Conservation (phyloP, 1,140 invertebrate species). For the Drosophila pandora region DNA sequence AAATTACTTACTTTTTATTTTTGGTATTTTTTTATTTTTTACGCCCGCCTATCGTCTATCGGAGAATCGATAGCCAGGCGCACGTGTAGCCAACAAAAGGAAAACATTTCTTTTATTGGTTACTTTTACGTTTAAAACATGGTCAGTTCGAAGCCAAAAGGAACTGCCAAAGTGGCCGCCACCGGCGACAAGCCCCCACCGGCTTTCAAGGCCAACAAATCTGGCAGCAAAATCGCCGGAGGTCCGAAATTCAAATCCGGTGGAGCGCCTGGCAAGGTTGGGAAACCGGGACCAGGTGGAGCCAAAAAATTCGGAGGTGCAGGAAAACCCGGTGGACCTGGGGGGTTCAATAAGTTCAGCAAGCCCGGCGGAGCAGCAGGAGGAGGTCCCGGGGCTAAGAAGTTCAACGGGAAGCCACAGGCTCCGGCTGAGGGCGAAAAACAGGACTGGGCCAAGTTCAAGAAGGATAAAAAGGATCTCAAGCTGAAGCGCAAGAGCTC, state of each 20-base stretch:
- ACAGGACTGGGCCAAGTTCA: constrained; percentile 89
- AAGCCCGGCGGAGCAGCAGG: not conserved
- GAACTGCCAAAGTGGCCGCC: constrained; percentile 24
- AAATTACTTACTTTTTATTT: not conserved
- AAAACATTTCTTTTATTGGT: constrained; percentile 22
- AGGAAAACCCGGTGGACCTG: not conserved
- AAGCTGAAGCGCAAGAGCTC: constrained; percentile 86
- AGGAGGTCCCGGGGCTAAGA: not conserved
- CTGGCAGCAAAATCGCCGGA: constrained; percentile 1
- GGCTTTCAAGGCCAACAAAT: constrained; percentile 22
- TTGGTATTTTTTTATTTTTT: not conserved
- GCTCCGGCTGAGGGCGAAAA: constrained; percentile 81
- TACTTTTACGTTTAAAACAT: constrained; percentile 17
- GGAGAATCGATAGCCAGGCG: not conserved
- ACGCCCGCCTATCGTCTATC: not conserved
- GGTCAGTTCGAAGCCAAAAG: constrained; percentile 36
- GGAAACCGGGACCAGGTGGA: not conserved
- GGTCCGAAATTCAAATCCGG: constrained; percentile 24
- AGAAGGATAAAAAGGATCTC: constrained; percentile 89
- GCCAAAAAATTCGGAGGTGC: constrained; percentile 9
- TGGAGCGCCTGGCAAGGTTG: constrained; percentile 12
- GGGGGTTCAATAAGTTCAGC: constrained; percentile 16
- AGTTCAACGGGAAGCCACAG: constrained; percentile 31
- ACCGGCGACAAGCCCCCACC: constrained; percentile 1
- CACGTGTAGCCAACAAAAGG: constrained; percentile 29